Evolutionary conservation across 2,113 vertebrate species (phyloP).

Genomic region (Clarias macrocephalus): DNA sequence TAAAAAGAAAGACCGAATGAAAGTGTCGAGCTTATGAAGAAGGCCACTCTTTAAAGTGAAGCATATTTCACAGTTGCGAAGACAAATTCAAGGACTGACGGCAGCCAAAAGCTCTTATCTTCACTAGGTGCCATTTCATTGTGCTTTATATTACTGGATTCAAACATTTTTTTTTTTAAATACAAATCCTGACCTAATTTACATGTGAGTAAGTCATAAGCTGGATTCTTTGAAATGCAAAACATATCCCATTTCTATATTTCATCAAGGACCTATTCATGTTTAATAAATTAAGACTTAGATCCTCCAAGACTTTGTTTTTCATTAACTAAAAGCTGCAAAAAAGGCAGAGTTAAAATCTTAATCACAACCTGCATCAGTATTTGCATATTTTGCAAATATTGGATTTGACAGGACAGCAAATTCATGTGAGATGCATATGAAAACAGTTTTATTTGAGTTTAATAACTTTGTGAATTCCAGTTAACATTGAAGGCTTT

Average conservation of each 20-base stretch:
- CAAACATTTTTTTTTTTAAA: conserved; percentile 68
- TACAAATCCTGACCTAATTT: conserved; percentile 90
- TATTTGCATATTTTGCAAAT: conserved; percentile 84
- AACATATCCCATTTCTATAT: conserved; percentile 96
- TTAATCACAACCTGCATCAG: conserved; percentile 91
- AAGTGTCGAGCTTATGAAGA: not conserved
- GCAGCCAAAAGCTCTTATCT: conserved; percentile 38
- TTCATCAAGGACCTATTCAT: conserved; percentile 96
- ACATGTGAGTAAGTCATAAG: conserved; percentile 93
- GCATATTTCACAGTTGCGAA: conserved; percentile 28
- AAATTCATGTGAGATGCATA: conserved; percentile 78
- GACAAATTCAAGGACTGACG: conserved; percentile 44
- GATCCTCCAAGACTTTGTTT: conserved; percentile 96
- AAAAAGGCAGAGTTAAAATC: conserved; percentile 93
- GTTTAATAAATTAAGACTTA: conserved; percentile 97
- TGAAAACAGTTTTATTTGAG: conserved; percentile 76
- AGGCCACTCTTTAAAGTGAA: conserved; percentile 37
- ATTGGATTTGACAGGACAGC: conserved; percentile 84
- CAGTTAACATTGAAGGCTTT: conserved; percentile 48
- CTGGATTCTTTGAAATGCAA: conserved; percentile 96
- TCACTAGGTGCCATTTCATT: conserved; percentile 46
- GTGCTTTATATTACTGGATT: conserved; percentile 74
- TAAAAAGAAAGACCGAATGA: conserved; percentile 32
- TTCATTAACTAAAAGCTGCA: conserved; percentile 89
- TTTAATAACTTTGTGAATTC: conserved; percentile 69